Base-by-base conservation (phyloP, 2,797 vertebrate genomes). In the Malacoctenus gilli region DNA sequence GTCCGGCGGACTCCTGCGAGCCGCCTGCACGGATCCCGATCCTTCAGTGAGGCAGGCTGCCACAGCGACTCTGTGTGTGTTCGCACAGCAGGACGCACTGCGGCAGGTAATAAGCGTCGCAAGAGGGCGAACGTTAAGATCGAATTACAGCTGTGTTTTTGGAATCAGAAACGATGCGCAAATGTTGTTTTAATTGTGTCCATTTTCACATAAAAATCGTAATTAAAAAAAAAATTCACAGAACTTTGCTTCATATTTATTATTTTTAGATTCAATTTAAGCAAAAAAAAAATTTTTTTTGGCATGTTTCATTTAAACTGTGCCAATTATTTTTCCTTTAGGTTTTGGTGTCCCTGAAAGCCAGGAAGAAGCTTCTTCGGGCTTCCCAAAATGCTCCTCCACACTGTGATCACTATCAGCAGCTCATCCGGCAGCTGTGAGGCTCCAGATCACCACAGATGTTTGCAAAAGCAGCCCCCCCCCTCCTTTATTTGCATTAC, bases 11-110 rank as follows among this genome's bases (percentile, higher is more conserved):
- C 93, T 98, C 20, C 87, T 96, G 37, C 91, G 87, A 48, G 72
- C 89, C 1, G 93, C 92, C 0, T 95, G 94, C 52, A 43, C 61
- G 9, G 96, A 99, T 77, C 85, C 91, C 28, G 84, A 93, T 42
- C 74, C 89, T 35, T 72, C 77, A 4, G 96, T 96, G 83, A 93
- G 89, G 67, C 89, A 91, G 32, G 92, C 91, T 7, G 94, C 95
- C n/a, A 83, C 94, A 4, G 58, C 86, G 2, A 90, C 95, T 1
- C 90, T 98, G 37, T 70, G 78, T 13, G 72, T 89, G 52, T 92
- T 92, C 85, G 89, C 87, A 58, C 86, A 86, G 75, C 87, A 92
- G 52, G 83, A 92, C 0, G 8, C 59, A 21, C 72, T 93, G n/a
- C 89, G 83, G 32, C 92, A 94, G 94, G 96, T 96, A 90, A 72